Percentiles rank a stretch among this genome's conserved stretches.
phyloP scores from a whole-genome alignment of 2,113 vertebrate genomes.

The Scomber colias region DNA sequence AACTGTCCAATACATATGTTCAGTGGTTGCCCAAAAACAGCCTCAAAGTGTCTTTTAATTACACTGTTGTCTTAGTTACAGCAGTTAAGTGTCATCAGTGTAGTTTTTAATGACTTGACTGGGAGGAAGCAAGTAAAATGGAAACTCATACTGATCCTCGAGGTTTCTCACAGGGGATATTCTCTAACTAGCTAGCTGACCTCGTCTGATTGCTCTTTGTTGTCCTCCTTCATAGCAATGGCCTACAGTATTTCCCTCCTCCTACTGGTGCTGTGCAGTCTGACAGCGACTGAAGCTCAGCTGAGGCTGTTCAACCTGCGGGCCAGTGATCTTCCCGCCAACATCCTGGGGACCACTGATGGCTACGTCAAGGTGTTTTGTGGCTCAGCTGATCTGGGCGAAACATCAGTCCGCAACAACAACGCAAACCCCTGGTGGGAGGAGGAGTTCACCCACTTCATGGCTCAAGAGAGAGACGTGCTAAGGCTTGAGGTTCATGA shows the following conservation, averaged over 20 bases:
- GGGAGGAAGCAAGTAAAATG: no score
- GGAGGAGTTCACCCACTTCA: conserved; percentile 49
- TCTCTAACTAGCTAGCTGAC: no score
- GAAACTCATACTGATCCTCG: no score
- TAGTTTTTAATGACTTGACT: no score
- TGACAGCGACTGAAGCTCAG: conserved; percentile 6
- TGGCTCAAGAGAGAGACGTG: conserved; percentile 21
- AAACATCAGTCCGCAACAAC: conserved; percentile 31
- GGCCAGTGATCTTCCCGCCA: conserved; percentile 27
- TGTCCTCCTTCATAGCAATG: conserved; percentile 26
- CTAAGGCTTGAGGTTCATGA: conserved; percentile 55
- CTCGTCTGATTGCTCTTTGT: no score
- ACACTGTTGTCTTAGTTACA: no score
- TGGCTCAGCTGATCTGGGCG: conserved; percentile 8
- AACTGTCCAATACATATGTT: no score
- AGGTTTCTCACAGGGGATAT: no score
- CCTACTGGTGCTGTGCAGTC: conserved; percentile 34
- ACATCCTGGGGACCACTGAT: conserved; percentile 43
- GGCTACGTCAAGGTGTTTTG: conserved; percentile 59
- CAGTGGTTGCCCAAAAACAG: no score
- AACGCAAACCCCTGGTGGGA: conserved; percentile 57
- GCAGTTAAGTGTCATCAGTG: no score
- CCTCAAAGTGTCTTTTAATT: no score
- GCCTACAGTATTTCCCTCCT: conserved; percentile 13
- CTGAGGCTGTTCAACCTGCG: conserved; percentile 52